These are phyloP conservation scores for Rhagonycha lutea DNA, from an alignment of 2,888 invertebrate genomes.

Conservation along the genomic window DNA sequence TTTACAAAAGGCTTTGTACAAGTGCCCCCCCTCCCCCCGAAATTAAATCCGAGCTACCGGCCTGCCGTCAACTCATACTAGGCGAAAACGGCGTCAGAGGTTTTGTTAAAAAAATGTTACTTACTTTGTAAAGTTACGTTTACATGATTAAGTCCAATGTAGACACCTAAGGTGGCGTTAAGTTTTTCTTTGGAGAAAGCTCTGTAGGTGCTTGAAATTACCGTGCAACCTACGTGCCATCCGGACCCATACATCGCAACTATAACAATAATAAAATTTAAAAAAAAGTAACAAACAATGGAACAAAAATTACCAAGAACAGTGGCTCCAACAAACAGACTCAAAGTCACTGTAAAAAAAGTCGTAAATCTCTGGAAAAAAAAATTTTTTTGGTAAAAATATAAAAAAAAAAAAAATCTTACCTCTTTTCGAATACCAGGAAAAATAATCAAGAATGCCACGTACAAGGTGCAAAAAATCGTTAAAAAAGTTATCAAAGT, in stretches of 20 bases:
- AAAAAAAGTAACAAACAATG: background rate
- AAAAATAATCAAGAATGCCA: slow-evolving; percentile 94
- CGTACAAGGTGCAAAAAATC: slow-evolving; percentile 87
- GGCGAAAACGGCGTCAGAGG: no score
- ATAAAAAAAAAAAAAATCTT: slow-evolving; percentile 38
- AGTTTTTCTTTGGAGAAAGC: slow-evolving; percentile 89
- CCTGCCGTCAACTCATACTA: no score
- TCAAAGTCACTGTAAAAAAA: slow-evolving; percentile 88
- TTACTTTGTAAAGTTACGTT: slow-evolving; percentile 93
- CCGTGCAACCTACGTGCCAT: slow-evolving; percentile 88
- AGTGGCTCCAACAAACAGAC: slow-evolving; percentile 90
- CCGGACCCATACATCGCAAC: slow-evolving; percentile 88
- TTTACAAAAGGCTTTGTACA: no score
- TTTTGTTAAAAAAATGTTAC: no score
- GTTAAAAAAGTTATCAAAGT: slow-evolving; percentile 83
- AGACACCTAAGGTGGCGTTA: slow-evolving; percentile 86
- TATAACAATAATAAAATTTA: slow-evolving; percentile 54
- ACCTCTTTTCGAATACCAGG: slow-evolving; percentile 95
- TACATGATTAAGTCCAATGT: slow-evolving; percentile 90
- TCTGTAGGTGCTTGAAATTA: slow-evolving; percentile 83
- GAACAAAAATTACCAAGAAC: slow-evolving; percentile 79
- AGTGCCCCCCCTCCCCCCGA: no score
- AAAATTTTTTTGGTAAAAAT: slow-evolving; percentile 23
- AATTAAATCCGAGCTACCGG: no score
- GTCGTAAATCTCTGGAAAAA: slow-evolving; percentile 85